phyloP scores from a whole-genome alignment of 2,888 invertebrate species.

The Ptychoptera albimana region DNA sequence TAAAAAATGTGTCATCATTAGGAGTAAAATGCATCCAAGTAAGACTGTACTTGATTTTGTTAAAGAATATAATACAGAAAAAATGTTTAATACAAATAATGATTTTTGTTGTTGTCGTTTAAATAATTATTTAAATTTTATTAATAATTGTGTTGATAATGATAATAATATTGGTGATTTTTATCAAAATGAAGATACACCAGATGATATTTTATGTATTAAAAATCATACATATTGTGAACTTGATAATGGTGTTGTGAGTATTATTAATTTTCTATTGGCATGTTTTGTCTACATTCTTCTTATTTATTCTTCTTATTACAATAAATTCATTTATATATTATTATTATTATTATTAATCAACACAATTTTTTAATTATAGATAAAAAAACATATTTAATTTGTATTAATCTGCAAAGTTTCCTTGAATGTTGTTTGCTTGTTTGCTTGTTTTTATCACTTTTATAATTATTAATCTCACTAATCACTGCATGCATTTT shows the following conservation, averaged over 20 bases:
- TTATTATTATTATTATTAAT: no score
- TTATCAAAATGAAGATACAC: slow-evolving; percentile 11
- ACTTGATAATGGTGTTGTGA: slow-evolving; percentile 18
- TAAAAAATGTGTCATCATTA: no score
- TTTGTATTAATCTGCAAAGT: no score
- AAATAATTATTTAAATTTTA: slow-evolving; percentile 6
- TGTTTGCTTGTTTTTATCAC: no score
- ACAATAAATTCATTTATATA: no score
- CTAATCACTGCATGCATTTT: no score
- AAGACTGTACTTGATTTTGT: slow-evolving; percentile 26
- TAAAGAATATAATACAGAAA: slow-evolving; percentile 20
- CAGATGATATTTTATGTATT: slow-evolving; percentile 21
- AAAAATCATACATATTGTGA: slow-evolving; percentile 28
- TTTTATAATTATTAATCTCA: no score
- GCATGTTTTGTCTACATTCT: no score
- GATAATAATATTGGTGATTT: slow-evolving; percentile 13
- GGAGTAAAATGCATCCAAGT: slow-evolving; percentile 24
- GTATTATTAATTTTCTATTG: slow-evolving; percentile 14
- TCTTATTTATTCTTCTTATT: no score
- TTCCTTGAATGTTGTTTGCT: no score
- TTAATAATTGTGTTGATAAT: slow-evolving; percentile 12
- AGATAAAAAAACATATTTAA: no score
- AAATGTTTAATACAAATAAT: slow-evolving; percentile 9
- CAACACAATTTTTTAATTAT: no score
- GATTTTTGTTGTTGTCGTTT: slow-evolving; percentile 24